phyloP scores from a whole-genome alignment of 2,797 vertebrate genomes.

The Varecia variegata region DNA sequence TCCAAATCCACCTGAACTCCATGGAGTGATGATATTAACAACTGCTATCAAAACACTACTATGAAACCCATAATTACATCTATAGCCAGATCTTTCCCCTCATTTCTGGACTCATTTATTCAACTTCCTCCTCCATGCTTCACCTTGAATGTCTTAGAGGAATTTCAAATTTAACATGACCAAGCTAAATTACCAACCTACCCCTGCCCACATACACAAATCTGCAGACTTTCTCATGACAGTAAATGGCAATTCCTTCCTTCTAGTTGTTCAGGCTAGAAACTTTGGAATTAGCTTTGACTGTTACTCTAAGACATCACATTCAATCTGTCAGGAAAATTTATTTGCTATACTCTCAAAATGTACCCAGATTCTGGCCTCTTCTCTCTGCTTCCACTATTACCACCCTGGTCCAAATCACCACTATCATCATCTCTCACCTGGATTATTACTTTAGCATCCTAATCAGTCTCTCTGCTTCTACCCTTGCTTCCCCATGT shows the following conservation, averaged over 20 bases:
- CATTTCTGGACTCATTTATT: neutral
- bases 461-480: neutral
- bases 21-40: neutral
- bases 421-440: neutral
- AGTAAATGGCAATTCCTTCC: neutral
- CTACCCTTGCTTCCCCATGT: neutral
- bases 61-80: neutral
- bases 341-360: neutral
- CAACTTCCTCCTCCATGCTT: neutral
- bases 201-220: neutral
- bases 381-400: neutral
- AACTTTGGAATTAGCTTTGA: neutral
- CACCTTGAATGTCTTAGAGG: neutral
- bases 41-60: neutral
- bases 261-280: neutral
- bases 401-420: neutral
- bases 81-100: neutral
- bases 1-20: neutral
- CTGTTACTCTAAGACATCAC: neutral
- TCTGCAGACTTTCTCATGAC: neutral
- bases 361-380: neutral
- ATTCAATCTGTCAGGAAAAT: slow-evolving; percentile 1
- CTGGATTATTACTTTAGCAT: neutral
- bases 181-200: neutral
- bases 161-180: neutral